A percentile compares a stretch with the other conserved stretches of the same genome.
Conservation (phyloP, 2,797 vertebrate species). For the Peromyscus eremicus region DNA sequence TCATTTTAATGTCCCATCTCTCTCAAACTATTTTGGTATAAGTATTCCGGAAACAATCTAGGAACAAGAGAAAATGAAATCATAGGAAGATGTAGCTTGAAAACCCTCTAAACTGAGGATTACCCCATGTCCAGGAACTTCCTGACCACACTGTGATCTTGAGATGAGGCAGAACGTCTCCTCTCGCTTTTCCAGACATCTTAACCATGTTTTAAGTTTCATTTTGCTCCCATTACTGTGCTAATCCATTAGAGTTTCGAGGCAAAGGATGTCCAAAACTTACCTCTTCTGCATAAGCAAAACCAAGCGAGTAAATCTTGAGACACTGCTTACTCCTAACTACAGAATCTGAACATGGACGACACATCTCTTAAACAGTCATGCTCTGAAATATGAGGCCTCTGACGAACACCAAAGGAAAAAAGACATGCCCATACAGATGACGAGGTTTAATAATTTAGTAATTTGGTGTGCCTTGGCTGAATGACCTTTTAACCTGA, state of each 20-base stretch:
- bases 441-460: neutral
- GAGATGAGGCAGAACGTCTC: conserved; percentile 71
- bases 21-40: conserved; percentile 70
- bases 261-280: conserved; percentile 23
- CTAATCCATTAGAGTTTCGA: conserved; percentile 47
- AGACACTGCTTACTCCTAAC: conserved; percentile 57
- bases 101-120: conserved; percentile 66
- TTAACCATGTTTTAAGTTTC: conserved; percentile 65
- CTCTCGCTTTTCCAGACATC: conserved; percentile 69
- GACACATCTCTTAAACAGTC: neutral
- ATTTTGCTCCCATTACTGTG: conserved; percentile 51
- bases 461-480: neutral
- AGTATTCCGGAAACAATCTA: conserved; percentile 62
- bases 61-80: conserved; percentile 75
- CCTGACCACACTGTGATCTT: conserved; percentile 46
- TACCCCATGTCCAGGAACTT: conserved; percentile 63
- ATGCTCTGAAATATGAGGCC: conserved; percentile 48
- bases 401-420: conserved; percentile 34
- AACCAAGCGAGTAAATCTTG: conserved; percentile 58
- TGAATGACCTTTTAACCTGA: conserved; percentile 16
- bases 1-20: conserved; percentile 1
- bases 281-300: conserved; percentile 69
- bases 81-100: conserved; percentile 57
- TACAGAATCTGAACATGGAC: conserved; percentile 49
- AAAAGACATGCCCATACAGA: neutral